Evolutionary conservation across 2,797 vertebrate genomes (phyloP).

Genomic region (Siniperca obscura): DNA sequence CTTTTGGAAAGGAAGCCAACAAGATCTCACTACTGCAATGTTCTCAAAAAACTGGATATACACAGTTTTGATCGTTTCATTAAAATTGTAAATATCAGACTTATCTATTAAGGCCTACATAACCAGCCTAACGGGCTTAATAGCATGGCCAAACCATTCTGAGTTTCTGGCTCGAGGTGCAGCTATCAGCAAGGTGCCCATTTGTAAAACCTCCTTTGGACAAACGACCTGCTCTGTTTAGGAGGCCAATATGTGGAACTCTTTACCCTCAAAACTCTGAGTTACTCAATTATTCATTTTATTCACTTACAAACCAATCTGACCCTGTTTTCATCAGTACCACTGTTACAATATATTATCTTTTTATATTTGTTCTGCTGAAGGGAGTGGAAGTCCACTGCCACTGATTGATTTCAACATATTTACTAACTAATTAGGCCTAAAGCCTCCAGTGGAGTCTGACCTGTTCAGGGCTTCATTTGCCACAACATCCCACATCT

Average conservation of each 20-base stretch:
- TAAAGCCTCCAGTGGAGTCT: constrained; percentile 58
- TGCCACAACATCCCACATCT: constrained; percentile 75
- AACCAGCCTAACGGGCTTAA: too few species aligned
- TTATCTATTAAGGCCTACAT: too few species aligned
- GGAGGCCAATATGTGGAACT: neutral
- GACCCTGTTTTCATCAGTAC: neutral
- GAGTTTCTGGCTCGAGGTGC: neutral
- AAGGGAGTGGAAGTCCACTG: constrained; percentile 12
- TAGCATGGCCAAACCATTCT: too few species aligned
- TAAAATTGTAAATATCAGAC: too few species aligned
- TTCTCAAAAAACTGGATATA: neutral
- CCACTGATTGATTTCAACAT: constrained; percentile 64
- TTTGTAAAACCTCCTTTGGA: neutral
- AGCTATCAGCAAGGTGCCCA: too few species aligned
- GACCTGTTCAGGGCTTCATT: constrained; percentile 71
- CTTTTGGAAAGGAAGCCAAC: neutral
- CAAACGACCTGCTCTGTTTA: neutral
- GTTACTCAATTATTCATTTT: too few species aligned
- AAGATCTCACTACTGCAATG: neutral
- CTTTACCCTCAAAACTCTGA: too few species aligned
- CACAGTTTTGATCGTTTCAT: neutral
- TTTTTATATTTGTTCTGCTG: constrained; percentile 10
- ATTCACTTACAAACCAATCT: too few species aligned
- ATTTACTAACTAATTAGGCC: constrained; percentile 74
- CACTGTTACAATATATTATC: neutral